phyloP scores from a whole-genome alignment of 1,140 invertebrate genomes.

The Drosophila suzukii region DNA sequence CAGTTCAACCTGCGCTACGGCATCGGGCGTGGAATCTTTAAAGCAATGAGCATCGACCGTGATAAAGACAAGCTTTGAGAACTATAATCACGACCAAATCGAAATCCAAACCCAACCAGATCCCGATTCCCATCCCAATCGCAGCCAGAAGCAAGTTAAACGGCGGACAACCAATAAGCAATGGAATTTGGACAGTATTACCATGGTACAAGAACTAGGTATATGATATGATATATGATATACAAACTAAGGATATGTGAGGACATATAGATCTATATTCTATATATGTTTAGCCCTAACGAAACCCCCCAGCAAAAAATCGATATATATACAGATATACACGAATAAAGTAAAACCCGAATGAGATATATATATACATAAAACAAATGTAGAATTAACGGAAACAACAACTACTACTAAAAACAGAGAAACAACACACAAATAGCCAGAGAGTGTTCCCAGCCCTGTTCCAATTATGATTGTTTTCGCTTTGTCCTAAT shows the following conservation, averaged over 20 bases:
- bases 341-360: conserved; percentile 5
- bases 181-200: conserved; percentile 67
- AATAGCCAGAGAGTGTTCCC: conserved; percentile 50
- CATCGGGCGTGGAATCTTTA: conserved; percentile 78
- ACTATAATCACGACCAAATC: conserved; percentile 57
- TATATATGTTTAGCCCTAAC: conserved; percentile 57
- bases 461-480: conserved; percentile 6
- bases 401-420: conserved; percentile 21
- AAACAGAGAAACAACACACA: conserved; percentile 40
- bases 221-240: conserved; percentile 20
- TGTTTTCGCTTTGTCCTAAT: background rate
- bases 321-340: conserved; percentile 30
- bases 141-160: conserved; percentile 1
- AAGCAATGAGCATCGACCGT: conserved; percentile 84
- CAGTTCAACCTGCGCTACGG: conserved; percentile 83
- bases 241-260: conserved; percentile 32
- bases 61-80: conserved; percentile 84
- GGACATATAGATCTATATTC: conserved; percentile 52
- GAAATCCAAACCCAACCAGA: background rate
- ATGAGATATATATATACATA: conserved; percentile 12
- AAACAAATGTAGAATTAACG: conserved; percentile 13
- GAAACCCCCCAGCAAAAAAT: conserved; percentile 12
- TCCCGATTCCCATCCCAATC: conserved; percentile 5
- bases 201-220: conserved; percentile 48
- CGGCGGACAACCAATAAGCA: conserved; percentile 43